phyloP scores from a whole-genome alignment of 2,888 invertebrate species.

The Synergus gifuensis region DNA sequence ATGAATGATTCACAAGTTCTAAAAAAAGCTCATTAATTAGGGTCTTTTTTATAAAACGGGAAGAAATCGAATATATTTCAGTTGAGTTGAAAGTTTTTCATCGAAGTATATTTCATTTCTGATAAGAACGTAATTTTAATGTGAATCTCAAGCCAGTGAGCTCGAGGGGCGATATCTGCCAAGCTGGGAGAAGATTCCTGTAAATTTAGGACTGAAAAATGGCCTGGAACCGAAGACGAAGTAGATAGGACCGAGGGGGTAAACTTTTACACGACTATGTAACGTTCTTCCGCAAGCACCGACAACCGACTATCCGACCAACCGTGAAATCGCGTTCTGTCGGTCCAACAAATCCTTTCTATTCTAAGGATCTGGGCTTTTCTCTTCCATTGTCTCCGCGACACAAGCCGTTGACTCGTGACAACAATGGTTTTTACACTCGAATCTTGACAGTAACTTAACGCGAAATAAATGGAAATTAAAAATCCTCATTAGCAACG shows the following conservation, averaged over 20 bases:
- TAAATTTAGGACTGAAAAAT: slow-evolving; percentile 41
- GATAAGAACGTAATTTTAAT: slow-evolving; percentile 33
- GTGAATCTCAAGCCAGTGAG: slow-evolving; percentile 30
- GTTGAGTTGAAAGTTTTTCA: slow-evolving; percentile 19
- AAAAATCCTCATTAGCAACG: slow-evolving; percentile 18
- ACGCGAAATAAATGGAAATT: slow-evolving; percentile 21
- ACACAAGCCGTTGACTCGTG: slow-evolving; percentile 46
- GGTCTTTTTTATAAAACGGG: too few relatives aligned
- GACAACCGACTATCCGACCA: slow-evolving; percentile 51
- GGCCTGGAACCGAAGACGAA: slow-evolving; percentile 11
- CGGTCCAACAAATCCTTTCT: slow-evolving; percentile 61
- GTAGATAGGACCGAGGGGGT: slow-evolving; percentile 31
- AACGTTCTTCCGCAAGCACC: slow-evolving; percentile 31
- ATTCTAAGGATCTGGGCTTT: slow-evolving; percentile 50
- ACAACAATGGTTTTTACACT: slow-evolving; percentile 49
- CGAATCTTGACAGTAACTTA: slow-evolving; percentile 17
- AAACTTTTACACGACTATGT: slow-evolving; percentile 37
- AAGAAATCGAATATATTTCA: not conserved
- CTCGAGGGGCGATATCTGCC: slow-evolving; percentile 30
- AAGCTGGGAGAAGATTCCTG: slow-evolving; percentile 13
- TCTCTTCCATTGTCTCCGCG: slow-evolving; percentile 46
- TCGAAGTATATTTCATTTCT: not conserved
- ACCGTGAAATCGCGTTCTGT: slow-evolving; percentile 64
- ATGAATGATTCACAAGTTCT: too few relatives aligned
- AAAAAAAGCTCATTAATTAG: too few relatives aligned